Evolutionary conservation across 2,888 invertebrate genomes (phyloP).

Genomic region (Ichneumoninae sp.): DNA sequence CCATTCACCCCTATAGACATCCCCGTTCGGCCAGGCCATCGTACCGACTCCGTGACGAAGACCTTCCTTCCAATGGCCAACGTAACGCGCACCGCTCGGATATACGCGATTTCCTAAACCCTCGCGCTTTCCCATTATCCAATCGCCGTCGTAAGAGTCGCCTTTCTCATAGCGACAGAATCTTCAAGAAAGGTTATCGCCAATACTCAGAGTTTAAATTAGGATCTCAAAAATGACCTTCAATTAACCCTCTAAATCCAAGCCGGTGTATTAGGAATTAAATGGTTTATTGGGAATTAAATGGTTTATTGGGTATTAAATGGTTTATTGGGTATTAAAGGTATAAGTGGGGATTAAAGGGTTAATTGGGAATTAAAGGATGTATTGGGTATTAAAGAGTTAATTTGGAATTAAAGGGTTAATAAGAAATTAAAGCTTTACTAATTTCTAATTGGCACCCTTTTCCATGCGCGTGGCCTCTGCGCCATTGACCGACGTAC

Average conservation of each 20-base stretch:
- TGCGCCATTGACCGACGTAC: constrained; percentile 84
- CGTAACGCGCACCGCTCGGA: constrained; percentile 85
- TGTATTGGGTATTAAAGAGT: no score
- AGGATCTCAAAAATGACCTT: neutral
- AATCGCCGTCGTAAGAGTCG: constrained; percentile 84
- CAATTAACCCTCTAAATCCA: neutral
- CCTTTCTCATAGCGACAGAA: constrained; percentile 76
- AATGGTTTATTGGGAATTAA: no score
- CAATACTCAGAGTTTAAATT: neutral
- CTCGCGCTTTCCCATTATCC: constrained; percentile 82
- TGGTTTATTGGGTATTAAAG: no score
- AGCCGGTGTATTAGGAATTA: no score
- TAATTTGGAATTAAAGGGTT: no score
- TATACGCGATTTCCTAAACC: constrained; percentile 86
- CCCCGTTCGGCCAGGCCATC: constrained; percentile 87
- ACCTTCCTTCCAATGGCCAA: constrained; percentile 86
- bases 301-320: no score
- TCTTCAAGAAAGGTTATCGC: constrained; percentile 51
- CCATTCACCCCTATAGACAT: constrained; percentile 88
- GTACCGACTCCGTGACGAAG: constrained; percentile 86
- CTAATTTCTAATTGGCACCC: constrained; percentile 69
- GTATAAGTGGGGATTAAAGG: no score
- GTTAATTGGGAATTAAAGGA: neutral
- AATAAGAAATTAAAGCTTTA: neutral
- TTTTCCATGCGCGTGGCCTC: constrained; percentile 82